Evolutionary conservation across 2,113 vertebrate genomes (phyloP).

Genomic region (Zosterops borbonicus): DNA sequence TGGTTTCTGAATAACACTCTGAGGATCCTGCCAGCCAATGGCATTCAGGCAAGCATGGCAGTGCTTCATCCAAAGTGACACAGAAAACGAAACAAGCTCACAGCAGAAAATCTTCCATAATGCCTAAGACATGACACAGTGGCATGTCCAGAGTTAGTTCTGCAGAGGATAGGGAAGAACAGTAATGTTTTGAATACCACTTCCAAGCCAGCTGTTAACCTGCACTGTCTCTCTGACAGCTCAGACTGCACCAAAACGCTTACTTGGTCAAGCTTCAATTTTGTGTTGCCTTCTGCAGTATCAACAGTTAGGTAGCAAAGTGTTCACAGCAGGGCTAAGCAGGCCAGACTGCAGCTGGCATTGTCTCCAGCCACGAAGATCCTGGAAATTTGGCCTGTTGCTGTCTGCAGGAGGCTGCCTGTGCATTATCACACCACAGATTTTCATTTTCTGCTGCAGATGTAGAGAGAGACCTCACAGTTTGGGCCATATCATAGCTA

Average conservation of each 20-base stretch:
- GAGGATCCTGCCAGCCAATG: background rate
- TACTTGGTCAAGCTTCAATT: background rate
- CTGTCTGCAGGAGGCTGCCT: background rate
- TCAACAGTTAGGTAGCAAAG: background rate
- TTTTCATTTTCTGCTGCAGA: background rate
- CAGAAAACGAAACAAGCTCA: background rate
- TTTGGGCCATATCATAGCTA: background rate
- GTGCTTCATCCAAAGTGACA: background rate
- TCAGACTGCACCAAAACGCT: background rate
- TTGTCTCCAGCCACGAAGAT: background rate
- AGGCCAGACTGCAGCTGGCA: background rate
- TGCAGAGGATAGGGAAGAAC: background rate
- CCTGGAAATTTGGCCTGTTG: background rate
- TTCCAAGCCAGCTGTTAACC: background rate
- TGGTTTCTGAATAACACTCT: background rate
- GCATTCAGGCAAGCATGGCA: background rate
- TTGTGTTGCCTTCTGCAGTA: background rate
- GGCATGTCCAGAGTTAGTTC: background rate
- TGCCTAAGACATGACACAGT: rapidly evolving
- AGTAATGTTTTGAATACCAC: background rate
- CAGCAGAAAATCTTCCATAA: background rate
- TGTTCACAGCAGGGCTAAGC: background rate
- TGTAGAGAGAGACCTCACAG: background rate
- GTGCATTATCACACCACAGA: rapidly evolving
- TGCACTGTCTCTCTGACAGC: background rate